Evolutionary conservation across 1,140 invertebrate species (phyloP), one percentile per base, ranked within the genome.

Genomic region (Musca vetustissima): DNA sequence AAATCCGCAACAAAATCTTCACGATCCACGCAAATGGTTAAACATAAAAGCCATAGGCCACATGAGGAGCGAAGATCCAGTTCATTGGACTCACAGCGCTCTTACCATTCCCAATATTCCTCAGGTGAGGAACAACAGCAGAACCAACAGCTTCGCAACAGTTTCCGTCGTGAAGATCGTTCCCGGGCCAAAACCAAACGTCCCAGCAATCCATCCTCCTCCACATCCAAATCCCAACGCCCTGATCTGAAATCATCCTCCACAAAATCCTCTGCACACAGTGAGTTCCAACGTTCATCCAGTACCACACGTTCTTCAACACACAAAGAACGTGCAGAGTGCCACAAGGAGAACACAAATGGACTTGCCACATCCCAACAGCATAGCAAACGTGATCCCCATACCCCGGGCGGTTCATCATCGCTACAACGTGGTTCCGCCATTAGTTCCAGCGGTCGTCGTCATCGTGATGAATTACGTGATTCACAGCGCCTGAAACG

Each of bases 71-170:
- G 67, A 32, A 68, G 71, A 17, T 80, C 78, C 50, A 80, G 78
- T 53, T 80, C 78, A 9, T 73, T 76, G 14, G 78, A 80, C 22
- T 80, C 78, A 0, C 69, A 70, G n/a, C 43, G 66, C 7, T 70
- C 69, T 2, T 48, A 55, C 9, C 64, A 57, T 9, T 73, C 73
- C 66, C 78, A 80, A 1, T 75, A 75, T 19, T 80, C 78, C 0
- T 80, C 78, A 6, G 78, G 76, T 2, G 78, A 80, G 28, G 69
- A 70, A 49, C 64, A 65, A 11, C 32, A 47, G 3, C 25, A 32
- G 8, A 8, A 11, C 0, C 32, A 19, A 22, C 57, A 32, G 1
- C 1, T 17, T 2, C n/a, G n/a, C 21, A 22, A 22, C 36, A 61
- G 57, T 61, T 61, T 61, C 9, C 49, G 64, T 25, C 47, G 64